Evolutionary conservation across 2,888 invertebrate species (phyloP).

Genomic region (Chromoteleia sp.): DNA sequence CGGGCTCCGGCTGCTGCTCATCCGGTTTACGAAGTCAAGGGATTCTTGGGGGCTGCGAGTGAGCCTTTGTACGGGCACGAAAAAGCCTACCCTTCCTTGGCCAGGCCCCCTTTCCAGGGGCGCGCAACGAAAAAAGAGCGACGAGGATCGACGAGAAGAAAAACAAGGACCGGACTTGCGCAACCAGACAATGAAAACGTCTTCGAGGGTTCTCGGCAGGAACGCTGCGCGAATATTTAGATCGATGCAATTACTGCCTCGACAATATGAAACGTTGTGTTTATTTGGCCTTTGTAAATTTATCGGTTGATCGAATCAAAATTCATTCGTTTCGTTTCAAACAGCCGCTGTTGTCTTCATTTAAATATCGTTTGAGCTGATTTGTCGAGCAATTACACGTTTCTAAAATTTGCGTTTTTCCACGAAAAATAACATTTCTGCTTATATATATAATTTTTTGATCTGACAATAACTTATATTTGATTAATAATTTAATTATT

Average conservation of each 20-base stretch:
- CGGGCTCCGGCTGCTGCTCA: conserved; percentile 68
- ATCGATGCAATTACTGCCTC: conserved; percentile 54
- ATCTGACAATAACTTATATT: too few species aligned
- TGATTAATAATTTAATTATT: too few species aligned
- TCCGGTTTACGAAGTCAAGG: conserved; percentile 71
- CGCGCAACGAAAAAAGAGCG: conserved; percentile 35
- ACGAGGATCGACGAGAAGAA: conserved; percentile 23
- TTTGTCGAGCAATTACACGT: neutral
- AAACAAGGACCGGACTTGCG: conserved; percentile 48
- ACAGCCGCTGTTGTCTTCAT: neutral
- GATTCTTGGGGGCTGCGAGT: conserved; percentile 68
- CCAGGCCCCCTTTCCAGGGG: conserved; percentile 64
- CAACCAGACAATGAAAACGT: conserved; percentile 61
- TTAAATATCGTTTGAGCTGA: neutral
- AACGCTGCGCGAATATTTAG: conserved; percentile 57
- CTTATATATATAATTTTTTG: too few species aligned
- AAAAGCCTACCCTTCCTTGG: conserved; percentile 64
- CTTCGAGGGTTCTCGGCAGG: conserved; percentile 66
- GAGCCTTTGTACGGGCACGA: conserved; percentile 64
- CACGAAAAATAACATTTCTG: too few species aligned
- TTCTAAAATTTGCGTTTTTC: neutral
- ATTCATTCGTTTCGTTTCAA: conserved; percentile 9
- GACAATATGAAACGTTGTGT: conserved; percentile 39
- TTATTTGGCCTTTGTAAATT: conserved; percentile 46
- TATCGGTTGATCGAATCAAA: conserved; percentile 28